Evolutionary conservation across 1,140 invertebrate genomes (phyloP).

Genomic region (Neodiprion lecontei): DNA sequence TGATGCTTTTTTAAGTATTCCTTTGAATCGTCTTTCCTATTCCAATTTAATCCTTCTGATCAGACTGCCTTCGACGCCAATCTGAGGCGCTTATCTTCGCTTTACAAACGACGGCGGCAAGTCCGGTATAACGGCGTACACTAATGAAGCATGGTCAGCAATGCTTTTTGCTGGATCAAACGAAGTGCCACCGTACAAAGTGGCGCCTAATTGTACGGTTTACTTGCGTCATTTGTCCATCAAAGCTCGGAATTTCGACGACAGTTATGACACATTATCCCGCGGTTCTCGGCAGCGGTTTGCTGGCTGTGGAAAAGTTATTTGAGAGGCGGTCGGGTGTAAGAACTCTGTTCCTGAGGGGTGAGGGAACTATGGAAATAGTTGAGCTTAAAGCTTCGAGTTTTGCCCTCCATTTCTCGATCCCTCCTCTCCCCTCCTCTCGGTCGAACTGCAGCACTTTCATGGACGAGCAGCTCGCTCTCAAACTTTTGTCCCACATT

Average conservation of each 20-base stretch:
- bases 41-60: no score
- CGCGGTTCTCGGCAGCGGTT: background rate
- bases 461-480: background rate
- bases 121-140: no score
- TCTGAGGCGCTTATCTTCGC: no score
- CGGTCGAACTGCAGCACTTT: background rate
- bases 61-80: no score
- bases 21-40: no score
- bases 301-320: background rate
- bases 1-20: no score
- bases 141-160: no score
- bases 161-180: no score
- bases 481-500: background rate
- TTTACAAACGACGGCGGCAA: no score
- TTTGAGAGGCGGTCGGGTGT: background rate
- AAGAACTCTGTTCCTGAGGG: background rate
- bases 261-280: no score
- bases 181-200: background rate
- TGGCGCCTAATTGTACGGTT: background rate
- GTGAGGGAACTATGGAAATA: constrained; percentile 1
- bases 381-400: constrained; percentile 7
- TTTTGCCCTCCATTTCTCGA: constrained; percentile 9
- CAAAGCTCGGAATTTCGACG: background rate
- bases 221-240: background rate
- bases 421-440: background rate